Conservation (phyloP, 1,140 invertebrate species). For the Calephelis virginiensis region DNA sequence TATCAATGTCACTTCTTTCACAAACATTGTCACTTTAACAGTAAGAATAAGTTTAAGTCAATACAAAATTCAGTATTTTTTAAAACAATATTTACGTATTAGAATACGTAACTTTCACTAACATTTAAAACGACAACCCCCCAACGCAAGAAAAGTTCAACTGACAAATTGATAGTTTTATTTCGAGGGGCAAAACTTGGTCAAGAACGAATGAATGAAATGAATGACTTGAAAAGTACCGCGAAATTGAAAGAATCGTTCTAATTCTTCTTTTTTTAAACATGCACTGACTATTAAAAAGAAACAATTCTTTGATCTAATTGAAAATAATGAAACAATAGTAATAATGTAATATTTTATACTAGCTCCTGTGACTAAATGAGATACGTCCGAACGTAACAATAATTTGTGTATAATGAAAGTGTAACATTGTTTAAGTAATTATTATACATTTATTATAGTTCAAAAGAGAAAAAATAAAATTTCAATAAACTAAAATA, state of each 20-base stretch:
- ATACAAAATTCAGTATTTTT: background rate
- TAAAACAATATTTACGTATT: conserved; percentile 36
- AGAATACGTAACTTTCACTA: conserved; percentile 39
- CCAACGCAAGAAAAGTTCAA: conserved; percentile 23
- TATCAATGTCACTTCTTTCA: conserved; percentile 20
- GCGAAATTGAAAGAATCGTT: conserved; percentile 18
- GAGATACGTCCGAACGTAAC: no score
- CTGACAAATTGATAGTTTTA: conserved; percentile 21
- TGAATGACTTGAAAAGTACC: conserved; percentile 14
- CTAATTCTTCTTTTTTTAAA: no score
- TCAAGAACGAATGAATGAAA: background rate
- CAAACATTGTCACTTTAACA: conserved; percentile 20
- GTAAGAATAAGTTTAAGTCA: background rate
- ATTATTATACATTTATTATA: no score
- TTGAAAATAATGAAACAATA: no score
- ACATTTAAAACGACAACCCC: conserved; percentile 18
- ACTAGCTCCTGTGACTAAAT: no score
- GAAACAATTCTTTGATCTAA: no score
- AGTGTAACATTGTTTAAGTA: no score
- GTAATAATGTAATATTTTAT: no score
- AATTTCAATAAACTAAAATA: no score
- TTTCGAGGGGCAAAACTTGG: background rate
- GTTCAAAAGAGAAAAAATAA: no score
- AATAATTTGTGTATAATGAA: no score
- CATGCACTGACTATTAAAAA: no score